Conservation (phyloP, 2,113 vertebrate genomes). For the Dascyllus trimaculatus region DNA sequence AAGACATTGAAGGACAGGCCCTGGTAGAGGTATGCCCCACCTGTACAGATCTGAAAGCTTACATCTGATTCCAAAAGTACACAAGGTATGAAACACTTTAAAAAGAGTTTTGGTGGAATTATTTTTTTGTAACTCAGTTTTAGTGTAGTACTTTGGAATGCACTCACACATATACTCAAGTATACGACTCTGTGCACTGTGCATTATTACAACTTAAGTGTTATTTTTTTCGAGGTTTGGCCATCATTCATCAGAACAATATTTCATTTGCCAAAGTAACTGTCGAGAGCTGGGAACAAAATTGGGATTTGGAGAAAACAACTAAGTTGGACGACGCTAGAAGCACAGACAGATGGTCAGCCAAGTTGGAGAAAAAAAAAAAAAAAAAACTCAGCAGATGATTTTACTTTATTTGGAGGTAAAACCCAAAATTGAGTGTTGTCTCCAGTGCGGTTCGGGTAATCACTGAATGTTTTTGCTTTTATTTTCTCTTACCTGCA, state of each 20-base stretch:
- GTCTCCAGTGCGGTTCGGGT: neutral
- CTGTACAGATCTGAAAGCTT: no score
- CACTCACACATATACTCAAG: no score
- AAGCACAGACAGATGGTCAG: neutral
- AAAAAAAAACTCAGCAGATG: neutral
- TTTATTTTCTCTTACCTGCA: constrained; percentile 2
- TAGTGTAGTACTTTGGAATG: no score
- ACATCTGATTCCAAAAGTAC: no score
- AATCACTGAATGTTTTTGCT: neutral
- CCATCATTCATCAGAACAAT: no score
- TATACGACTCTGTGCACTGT: no score
- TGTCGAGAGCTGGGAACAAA: neutral
- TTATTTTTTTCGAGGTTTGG: no score
- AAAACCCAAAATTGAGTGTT: neutral
- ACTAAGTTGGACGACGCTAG: neutral
- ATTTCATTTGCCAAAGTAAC: neutral
- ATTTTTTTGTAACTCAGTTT: no score
- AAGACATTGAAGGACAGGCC: neutral
- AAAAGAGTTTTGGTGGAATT: no score
- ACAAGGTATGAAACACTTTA: no score
- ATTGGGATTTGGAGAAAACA: neutral
- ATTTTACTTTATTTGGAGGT: neutral
- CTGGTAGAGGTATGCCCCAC: neutral
- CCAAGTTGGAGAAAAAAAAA: neutral
- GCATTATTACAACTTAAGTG: no score